These are phyloP conservation scores for Perccottus glenii DNA, from an alignment of 2,113 vertebrate species.

Conservation along the genomic window DNA sequence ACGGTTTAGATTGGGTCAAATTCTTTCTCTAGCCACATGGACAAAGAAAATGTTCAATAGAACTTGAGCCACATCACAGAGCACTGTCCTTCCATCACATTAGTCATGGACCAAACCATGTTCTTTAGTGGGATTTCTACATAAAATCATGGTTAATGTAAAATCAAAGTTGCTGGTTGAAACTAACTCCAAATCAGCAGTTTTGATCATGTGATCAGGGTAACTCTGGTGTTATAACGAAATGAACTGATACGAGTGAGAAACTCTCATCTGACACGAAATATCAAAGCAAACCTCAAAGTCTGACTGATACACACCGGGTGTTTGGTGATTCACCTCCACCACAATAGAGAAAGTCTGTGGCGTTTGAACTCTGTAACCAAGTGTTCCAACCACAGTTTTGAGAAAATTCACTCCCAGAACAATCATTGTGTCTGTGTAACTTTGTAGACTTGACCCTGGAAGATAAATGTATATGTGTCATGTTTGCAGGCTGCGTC, in stretches of 20 bases:
- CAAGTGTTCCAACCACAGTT: slow-evolving; percentile 19
- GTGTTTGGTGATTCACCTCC: slow-evolving; percentile 15
- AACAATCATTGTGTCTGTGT: slow-evolving; percentile 9
- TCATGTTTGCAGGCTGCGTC: slow-evolving; percentile 86
- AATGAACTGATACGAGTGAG: background rate
- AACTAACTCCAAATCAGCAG: too few species aligned
- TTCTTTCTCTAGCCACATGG: too few species aligned
- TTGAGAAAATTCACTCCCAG: slow-evolving; percentile 2
- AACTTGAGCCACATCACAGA: too few species aligned
- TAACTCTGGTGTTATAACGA: background rate
- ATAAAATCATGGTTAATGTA: too few species aligned
- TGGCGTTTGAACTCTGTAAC: slow-evolving; percentile 15
- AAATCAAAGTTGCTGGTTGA: too few species aligned
- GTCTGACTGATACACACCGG: slow-evolving; percentile 9
- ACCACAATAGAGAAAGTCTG: slow-evolving; percentile 16
- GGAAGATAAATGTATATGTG: slow-evolving; percentile 13
- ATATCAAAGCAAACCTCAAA: slow-evolving; percentile 2
- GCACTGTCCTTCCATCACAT: too few species aligned
- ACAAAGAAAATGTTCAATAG: too few species aligned
- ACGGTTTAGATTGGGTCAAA: too few species aligned
- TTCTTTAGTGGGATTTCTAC: too few species aligned
- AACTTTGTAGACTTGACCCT: slow-evolving; percentile 1
- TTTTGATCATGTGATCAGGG: too few species aligned
- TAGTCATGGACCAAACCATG: too few species aligned
- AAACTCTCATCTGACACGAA: background rate